Evolutionary conservation across 2,888 invertebrate species (phyloP), one percentile per base, ranked within the genome.

Genomic region (Masnerella sp.): DNA sequence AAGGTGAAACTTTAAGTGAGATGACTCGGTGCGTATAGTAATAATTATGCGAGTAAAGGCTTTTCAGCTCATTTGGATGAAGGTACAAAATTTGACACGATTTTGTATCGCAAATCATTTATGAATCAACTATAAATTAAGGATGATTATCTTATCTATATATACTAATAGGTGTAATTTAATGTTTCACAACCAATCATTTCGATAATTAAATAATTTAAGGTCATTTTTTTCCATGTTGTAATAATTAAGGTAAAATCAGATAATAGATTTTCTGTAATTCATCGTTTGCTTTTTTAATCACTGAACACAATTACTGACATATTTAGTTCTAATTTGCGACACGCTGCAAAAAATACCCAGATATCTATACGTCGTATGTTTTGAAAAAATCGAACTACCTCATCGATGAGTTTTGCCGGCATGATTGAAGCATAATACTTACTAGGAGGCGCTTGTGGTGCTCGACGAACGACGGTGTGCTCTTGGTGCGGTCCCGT

Each of bases 391-490:
- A 67, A 22, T 47, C 28, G 49, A 18, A 30, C 72, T 72, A 72
- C 72, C 61, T 54, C 52, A 52, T 47, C 54, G 15, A 32, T 76
- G 67, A n/a, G n/a, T n/a, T n/a, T n/a, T n/a, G n/a, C n/a, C n/a
- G n/a, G n/a, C n/a, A n/a, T n/a, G n/a, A n/a, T n/a, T n/a, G n/a
- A n/a, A n/a, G n/a, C n/a, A n/a, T n/a, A n/a, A n/a, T 76, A 86
- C 86, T 87, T 84, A 87, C 87, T 87, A 74, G 85, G 81, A 72
- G 86, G 84, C 74, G 88, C 83, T 77, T 86, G 88, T 81, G 93
- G 89, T 90, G 92, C 89, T 90, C 93, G 89, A 91, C 92, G 89
- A 89, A 92, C 88, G 91, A 93, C 88, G 91, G 93, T 92, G 85
- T 91, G 90, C 59, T 88, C 89, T 77, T 89, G 88, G 76, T 88